Evolutionary conservation across 92 coral and sea anemone genomes (phyloP), one percentile per base, ranked within the genome.

Genomic region (Blastomussa wellsi): DNA sequence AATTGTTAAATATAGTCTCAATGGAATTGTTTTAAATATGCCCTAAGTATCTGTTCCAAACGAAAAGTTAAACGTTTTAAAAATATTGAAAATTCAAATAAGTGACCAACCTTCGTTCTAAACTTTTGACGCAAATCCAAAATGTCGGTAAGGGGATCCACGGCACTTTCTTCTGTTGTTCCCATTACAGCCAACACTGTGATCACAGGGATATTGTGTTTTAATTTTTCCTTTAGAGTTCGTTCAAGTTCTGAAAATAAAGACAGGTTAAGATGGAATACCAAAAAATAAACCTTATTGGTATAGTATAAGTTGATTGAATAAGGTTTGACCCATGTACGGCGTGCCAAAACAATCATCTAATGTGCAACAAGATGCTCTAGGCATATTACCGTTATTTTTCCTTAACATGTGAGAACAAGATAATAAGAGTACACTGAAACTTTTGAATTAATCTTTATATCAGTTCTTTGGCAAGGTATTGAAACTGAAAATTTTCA

Each of bases 151-250:
- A 95, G 82, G 5, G 98, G 95, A 87, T 95, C 98, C 74, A 95
- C 92, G 48, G 98, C 98, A 38, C 98, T 93, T 82, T 92, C 95
- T 78, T 95, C 98, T 17, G 98, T 95, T 32, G 96, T 95, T 44
- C 98, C 98, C 90, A 91, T 90, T 5, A 95, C 84, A 24, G 95
- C 89, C 0, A 91, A 90, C 42, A 94, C 94, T 0, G 92, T 85
- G 36, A 94, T 89, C 31, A 94, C 94, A 13, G 98, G 95, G 60
- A 86, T 88, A 36, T 89, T 64, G 26, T 87, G 62, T 24, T 72
- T 48, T 76, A 88, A 77, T 72, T 89, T 89, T 19, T 86, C 47
- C 15, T 84, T 62, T 0, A 95, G 87, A 79, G 79, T 33, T 28
- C 69, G 76, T 51, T 82, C 70, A n/a, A 94, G 78, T n/a, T 89